Conservation (phyloP, 2,888 invertebrate genomes). For the Branchellion lobata region DNA sequence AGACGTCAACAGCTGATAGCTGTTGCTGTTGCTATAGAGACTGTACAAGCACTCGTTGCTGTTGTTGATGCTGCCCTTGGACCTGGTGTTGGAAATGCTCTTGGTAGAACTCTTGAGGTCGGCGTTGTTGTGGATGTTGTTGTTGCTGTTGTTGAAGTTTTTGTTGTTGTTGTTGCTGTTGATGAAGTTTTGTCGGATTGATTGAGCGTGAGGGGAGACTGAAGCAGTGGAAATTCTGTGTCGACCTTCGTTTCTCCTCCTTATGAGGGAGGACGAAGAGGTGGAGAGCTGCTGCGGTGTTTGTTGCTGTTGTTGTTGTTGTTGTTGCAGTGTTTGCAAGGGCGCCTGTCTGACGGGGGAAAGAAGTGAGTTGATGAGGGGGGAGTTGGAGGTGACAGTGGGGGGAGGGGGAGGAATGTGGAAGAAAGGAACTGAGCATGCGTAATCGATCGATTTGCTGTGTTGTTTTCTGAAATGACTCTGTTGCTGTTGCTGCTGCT, state of each 20-base stretch:
- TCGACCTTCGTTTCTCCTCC: not conserved
- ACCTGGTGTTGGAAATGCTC: not conserved
- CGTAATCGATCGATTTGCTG: conserved; percentile 38
- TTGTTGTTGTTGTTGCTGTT: not conserved
- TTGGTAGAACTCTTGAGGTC: too few species aligned
- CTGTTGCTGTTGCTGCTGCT: conserved; percentile 3
- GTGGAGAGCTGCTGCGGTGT: not conserved
- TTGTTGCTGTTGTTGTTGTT: not conserved
- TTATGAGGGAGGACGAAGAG: not conserved
- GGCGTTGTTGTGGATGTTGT: not conserved
- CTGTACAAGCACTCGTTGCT: not conserved
- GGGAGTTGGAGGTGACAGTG: not conserved
- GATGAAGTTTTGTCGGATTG: not conserved
- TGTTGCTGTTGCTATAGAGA: not conserved
- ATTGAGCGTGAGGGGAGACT: not conserved
- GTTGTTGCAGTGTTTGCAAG: too few species aligned
- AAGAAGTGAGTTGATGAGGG: conserved; percentile 38
- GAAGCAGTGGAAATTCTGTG: not conserved
- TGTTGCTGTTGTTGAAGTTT: not conserved
- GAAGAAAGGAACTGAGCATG: conserved; percentile 40
- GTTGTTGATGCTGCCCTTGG: not conserved
- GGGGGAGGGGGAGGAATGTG: conserved; percentile 28
- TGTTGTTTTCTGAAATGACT: not conserved
- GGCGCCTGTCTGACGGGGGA: conserved; percentile 21
- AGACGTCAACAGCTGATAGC: conserved; percentile 11